These are phyloP conservation scores for Aleiodes testaceus DNA, from an alignment of 2,888 invertebrate species.

Conservation along the genomic window DNA sequence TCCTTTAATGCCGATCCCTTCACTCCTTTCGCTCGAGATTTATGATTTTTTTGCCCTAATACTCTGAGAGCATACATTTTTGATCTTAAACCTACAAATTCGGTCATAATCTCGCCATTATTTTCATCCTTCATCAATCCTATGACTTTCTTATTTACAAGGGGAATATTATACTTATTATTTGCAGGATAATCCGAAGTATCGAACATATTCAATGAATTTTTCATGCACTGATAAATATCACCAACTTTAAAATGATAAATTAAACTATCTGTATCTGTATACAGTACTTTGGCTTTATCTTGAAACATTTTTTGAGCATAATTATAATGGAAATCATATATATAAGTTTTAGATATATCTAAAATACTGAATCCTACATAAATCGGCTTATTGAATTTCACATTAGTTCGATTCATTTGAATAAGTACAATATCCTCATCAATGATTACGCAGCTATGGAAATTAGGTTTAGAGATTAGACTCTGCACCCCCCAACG, in stretches of 20 bases:
- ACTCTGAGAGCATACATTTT: conserved; percentile 33
- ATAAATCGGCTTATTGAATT: conserved; percentile 50
- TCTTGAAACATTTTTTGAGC: conserved; percentile 34
- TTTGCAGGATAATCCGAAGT: conserved; percentile 51
- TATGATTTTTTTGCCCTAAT: conserved; percentile 44
- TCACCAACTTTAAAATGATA: conserved; percentile 28
- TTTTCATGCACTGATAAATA: conserved; percentile 40
- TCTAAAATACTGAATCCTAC: conserved; percentile 12
- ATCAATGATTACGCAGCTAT: conserved; percentile 58
- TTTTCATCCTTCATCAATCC: conserved; percentile 43
- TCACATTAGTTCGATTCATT: conserved; percentile 44
- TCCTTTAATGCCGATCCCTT: conserved; percentile 6
- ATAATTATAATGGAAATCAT: conserved; percentile 52
- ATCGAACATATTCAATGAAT: conserved; percentile 59
- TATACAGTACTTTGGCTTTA: conserved; percentile 42
- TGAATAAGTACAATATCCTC: conserved; percentile 65
- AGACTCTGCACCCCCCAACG: conserved; percentile 59
- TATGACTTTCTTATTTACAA: conserved; percentile 42
- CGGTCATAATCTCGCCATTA: conserved; percentile 20
- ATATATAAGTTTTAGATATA: conserved; percentile 44
- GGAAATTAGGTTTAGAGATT: conserved; percentile 60
- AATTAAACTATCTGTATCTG: conserved; percentile 43
- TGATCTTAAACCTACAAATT: conserved; percentile 20
- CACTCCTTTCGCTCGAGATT: conserved; percentile 46
- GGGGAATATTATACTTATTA: conserved; percentile 38